Percentiles rank a stretch among this genome's conserved stretches.
These are phyloP conservation scores for Acanthosepion pharaonis DNA, from an alignment of 2,888 invertebrate genomes.

Conservation along the genomic window DNA sequence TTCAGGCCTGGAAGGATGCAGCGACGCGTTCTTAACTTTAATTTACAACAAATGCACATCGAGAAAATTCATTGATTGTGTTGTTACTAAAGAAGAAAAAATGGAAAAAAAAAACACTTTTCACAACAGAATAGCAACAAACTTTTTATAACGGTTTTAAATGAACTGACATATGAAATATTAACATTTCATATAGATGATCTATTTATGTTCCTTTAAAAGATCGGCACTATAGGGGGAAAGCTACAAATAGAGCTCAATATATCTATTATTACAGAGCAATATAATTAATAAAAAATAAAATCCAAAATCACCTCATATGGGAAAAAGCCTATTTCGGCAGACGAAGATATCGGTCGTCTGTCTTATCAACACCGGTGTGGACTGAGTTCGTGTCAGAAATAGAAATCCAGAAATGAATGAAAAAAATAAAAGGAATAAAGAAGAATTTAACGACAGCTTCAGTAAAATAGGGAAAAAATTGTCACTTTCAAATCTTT, in stretches of 20 bases:
- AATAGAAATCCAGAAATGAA: too few species aligned
- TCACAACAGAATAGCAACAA: not conserved
- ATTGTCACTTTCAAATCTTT: too few species aligned
- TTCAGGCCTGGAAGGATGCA: constrained; percentile 54
- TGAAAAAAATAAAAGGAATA: too few species aligned
- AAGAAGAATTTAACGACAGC: too few species aligned
- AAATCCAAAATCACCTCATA: too few species aligned
- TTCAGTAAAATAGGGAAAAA: too few species aligned
- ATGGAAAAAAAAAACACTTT: not conserved
- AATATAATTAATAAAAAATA: too few species aligned
- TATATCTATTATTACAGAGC: too few species aligned
- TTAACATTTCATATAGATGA: not conserved
- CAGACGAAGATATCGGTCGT: too few species aligned
- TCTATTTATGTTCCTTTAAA: not conserved
- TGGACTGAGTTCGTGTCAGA: too few species aligned
- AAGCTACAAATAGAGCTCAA: not conserved
- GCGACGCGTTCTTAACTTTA: constrained; percentile 49
- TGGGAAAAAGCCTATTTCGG: too few species aligned
- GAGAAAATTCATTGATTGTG: not conserved
- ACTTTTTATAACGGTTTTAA: not conserved
- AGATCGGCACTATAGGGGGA: not conserved
- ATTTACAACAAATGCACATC: not conserved
- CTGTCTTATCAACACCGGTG: too few species aligned
- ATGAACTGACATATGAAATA: not conserved
- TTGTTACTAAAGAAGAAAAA: not conserved